Evolutionary conservation across 2,888 invertebrate genomes (phyloP).

Genomic region (Candidula unifasciata): DNA sequence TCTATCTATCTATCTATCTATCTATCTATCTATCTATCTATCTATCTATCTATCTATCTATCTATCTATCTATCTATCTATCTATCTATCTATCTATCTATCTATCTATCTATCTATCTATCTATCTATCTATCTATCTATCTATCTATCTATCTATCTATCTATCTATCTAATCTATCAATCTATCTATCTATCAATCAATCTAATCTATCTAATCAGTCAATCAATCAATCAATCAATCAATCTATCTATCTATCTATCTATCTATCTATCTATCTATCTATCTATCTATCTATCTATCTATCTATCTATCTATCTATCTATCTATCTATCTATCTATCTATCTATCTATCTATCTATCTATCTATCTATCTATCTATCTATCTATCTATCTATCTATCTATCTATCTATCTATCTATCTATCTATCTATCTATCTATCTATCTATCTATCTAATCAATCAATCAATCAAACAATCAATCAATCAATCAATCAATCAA

Average conservation of each 20-base stretch:
- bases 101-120: too few relatives aligned
- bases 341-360: neutral
- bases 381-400: neutral
- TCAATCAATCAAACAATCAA: neutral
- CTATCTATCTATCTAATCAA: conserved; percentile 5
- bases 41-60: neutral
- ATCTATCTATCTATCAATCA: neutral
- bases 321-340: neutral
- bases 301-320: neutral
- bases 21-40: neutral
- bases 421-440: conserved; percentile 8
- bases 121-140: too few relatives aligned
- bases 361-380: conserved; percentile 4
- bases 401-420: neutral
- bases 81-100: conserved; percentile 3
- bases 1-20: conserved; percentile 8
- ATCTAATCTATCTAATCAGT: conserved; percentile 1
- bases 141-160: neutral
- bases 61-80: neutral
- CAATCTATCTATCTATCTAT: too few relatives aligned
- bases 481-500: neutral
- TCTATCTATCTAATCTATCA: neutral
- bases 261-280: neutral
- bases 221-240: too few relatives aligned
- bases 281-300: neutral